Evolutionary conservation across 2,888 invertebrate genomes (phyloP), one percentile per base, ranked within the genome.

Genomic region (Hylaea fasciaria): DNA sequence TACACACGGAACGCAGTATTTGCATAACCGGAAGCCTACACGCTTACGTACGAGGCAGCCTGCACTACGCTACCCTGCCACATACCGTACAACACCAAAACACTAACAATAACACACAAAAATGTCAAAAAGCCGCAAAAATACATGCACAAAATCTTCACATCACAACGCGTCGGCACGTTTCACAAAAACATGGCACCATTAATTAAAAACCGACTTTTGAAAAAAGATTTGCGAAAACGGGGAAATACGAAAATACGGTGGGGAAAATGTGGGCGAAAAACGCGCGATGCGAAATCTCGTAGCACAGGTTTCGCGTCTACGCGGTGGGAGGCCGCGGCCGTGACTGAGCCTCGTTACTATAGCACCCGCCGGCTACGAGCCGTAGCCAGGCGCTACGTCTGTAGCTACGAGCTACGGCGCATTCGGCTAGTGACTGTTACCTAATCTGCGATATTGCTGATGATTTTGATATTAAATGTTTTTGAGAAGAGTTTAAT

Each of bases 311-410:
- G 65, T 68, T 65, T 65, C 78, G 77, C 88, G 91, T 88, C 86
- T 87, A 86, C 87, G 87, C 87, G 80, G 77, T 67, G 68, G 77
- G 83, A 72, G 76, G 76, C 76, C 85, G 80, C 82, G 82, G 75
- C 78, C 77, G 77, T 80, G 82, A 90, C 89, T 90, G 88, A 70
- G 69, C 80, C 73, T 74, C 66, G 90, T 90, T 87, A 81, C 90
- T 89, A 90, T 90, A 89, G 90, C 86, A 86, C 76, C 89, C 86
- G 76, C 88, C 86, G 76, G 78, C 86, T 88, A 84, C 85, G 85
- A 59, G 55, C 68, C 82, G 85, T 86, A 85, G 83, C 62, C 49
- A 37, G 43, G 43, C 28, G 55, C 81, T 75, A 77, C 77, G 74
- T 43, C 56, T 51, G 62, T 62, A 54, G 61, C 60, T 44, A 58